Evolutionary conservation across 2,888 invertebrate species (phyloP), one percentile per base, ranked within the genome.

Genomic region (Mesorhabditis sp.): DNA sequence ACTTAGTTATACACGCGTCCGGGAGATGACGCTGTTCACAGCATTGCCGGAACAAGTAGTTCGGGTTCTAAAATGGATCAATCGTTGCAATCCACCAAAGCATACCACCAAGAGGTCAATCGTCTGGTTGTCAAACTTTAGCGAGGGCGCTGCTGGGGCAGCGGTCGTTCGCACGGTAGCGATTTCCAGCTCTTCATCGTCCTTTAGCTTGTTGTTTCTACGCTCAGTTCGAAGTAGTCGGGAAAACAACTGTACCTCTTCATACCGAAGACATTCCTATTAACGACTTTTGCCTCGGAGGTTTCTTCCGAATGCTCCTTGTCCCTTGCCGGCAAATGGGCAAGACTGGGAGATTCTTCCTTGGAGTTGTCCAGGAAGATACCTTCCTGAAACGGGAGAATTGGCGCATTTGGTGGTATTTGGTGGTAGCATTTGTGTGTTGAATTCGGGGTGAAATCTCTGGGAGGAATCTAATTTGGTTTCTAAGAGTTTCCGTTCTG

Each of bases 21-120:
- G 84, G 84, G 15, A 84, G 75, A 13, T 76, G 77, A 13, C 84
- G 71, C 68, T 85, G 81, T 74, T 84, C 84, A 65, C 84, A 84
- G 68, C 84, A 84, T 70, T 85, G 82, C 15, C 82, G 81, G 77
- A 84, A 84, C 58, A 84, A 72, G 72, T 72, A 80, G 71, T 84
- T 84, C 4, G 84, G 84, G 65, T 84, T 84, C 84, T 84, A 68
- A 62, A 79, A 67, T 43, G 45, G 45, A n/a, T n/a, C 42, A 42
- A 58, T 43, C 43, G 4, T 15, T 5, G 10, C 15, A 66, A 45
- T 44, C 2, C 2, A 13, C n/a, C n/a, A 50, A 50, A n/a, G n/a
- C 63, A 15, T 15, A 62, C 63, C 63, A 15, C 28, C 41, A 62
- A 7, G 6, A 62, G 15, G 6, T 7, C 63, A 6, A 62, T 7